Evolutionary conservation across 1,140 invertebrate species (phyloP).

Genomic region (Philopotamus ludificatus): DNA sequence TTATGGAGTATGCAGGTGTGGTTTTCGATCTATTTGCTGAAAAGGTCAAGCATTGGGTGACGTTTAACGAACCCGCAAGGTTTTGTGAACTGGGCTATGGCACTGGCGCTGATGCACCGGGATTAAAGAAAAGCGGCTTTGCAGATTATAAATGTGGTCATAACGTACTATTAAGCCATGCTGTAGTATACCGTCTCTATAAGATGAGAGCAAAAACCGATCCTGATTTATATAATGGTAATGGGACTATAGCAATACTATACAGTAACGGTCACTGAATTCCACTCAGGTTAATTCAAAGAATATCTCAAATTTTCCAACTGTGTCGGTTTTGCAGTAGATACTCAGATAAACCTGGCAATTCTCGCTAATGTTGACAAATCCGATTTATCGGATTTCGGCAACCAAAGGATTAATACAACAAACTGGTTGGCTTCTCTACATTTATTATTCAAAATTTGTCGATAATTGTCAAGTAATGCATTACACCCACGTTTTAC

Average conservation of each 20-base stretch:
- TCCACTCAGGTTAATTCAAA: too few relatives aligned
- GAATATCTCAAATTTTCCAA: too few relatives aligned
- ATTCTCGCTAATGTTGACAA: too few relatives aligned
- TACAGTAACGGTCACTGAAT: too few relatives aligned
- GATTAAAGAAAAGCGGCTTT: slow-evolving; percentile 46
- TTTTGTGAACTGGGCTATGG: slow-evolving; percentile 45
- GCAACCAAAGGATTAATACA: too few relatives aligned
- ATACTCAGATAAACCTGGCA: too few relatives aligned
- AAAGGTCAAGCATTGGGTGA: slow-evolving; percentile 44
- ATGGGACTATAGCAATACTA: background rate
- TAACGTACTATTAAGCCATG: slow-evolving; percentile 57
- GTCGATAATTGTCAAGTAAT: too few relatives aligned
- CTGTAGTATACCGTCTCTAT: slow-evolving; percentile 59
- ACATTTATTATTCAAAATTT: too few relatives aligned
- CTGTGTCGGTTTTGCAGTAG: too few relatives aligned
- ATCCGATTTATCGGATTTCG: too few relatives aligned
- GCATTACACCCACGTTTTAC: too few relatives aligned
- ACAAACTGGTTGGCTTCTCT: too few relatives aligned
- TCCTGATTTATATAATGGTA: slow-evolving; percentile 52
- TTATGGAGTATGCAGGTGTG: slow-evolving; percentile 47
- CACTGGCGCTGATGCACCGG: slow-evolving; percentile 47
- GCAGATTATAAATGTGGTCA: slow-evolving; percentile 56
- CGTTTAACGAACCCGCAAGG: slow-evolving; percentile 54
- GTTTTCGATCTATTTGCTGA: slow-evolving; percentile 49
- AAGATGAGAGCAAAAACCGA: slow-evolving; percentile 54